Evolutionary conservation across 2,113 vertebrate genomes (phyloP).

Genomic region (Thryonomys swinderianus): DNA sequence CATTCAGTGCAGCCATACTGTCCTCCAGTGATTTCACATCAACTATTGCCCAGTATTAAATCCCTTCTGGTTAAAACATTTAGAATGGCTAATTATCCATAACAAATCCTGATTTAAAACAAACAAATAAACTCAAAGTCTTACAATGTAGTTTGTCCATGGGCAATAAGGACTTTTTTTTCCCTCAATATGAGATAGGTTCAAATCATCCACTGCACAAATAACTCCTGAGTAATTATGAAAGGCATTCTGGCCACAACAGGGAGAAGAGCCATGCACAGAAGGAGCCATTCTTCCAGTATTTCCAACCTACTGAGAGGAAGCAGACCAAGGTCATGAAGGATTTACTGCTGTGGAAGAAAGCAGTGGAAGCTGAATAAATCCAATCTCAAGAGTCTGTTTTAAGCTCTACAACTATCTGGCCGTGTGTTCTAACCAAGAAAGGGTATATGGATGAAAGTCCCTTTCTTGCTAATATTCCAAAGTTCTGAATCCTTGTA

Average conservation of each 20-base stretch:
- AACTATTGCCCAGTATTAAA: not conserved
- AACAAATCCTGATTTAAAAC: not conserved
- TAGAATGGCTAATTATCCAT: not conserved
- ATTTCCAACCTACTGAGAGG: not conserved
- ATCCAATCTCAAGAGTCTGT: not conserved
- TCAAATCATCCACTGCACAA: not conserved
- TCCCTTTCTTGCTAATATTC: constrained; percentile 45
- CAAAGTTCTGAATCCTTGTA: constrained; percentile 4
- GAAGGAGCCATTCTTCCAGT: rapidly evolving
- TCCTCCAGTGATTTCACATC: not conserved
- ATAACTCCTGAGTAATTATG: not conserved
- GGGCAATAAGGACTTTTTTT: not conserved
- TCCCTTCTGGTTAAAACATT: not conserved
- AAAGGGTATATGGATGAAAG: not conserved
- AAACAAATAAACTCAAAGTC: not conserved
- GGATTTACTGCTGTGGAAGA: rapidly evolving
- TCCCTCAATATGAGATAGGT: not conserved
- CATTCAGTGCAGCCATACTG: not conserved
- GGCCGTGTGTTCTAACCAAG: not conserved
- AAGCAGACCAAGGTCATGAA: not conserved
- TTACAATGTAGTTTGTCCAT: not conserved
- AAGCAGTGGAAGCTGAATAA: not conserved
- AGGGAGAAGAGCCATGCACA: not conserved
- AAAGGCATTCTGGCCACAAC: not conserved
- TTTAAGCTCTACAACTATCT: not conserved